phyloP scores from a whole-genome alignment of 2,113 vertebrate genomes.

The Alligator sinensis region DNA sequence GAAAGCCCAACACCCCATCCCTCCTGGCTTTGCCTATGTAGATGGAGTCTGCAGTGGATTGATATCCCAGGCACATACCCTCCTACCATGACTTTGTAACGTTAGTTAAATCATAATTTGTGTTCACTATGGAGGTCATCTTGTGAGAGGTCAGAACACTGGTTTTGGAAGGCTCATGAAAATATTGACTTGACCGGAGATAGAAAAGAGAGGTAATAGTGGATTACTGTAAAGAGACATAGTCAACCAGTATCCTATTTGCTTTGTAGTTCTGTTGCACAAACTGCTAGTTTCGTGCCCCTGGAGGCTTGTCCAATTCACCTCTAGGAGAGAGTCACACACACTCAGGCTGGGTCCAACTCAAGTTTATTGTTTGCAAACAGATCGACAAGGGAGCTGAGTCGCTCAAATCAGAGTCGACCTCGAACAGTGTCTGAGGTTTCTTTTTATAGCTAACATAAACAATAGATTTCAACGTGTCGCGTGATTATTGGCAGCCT shows the following conservation, averaged over 20 bases:
- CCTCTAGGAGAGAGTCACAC: neutral
- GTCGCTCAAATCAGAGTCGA: too few relatives aligned
- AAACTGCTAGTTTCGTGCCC: too few relatives aligned
- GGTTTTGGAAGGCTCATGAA: neutral
- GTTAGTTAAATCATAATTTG: constrained; percentile 6
- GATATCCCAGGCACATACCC: neutral
- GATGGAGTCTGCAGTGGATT: neutral
- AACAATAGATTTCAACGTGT: too few relatives aligned
- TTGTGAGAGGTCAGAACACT: neutral
- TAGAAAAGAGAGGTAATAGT: neutral
- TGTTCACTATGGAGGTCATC: neutral
- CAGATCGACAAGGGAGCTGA: too few relatives aligned
- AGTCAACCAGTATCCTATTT: neutral
- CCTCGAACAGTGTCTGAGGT: too few relatives aligned
- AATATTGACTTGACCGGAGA: neutral
- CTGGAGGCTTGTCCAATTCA: too few relatives aligned
- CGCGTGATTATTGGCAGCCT: too few relatives aligned
- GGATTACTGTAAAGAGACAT: neutral
- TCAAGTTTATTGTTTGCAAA: too few relatives aligned
- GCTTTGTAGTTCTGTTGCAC: constrained; percentile 14
- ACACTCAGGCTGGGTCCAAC: too few relatives aligned
- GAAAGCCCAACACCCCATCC: neutral
- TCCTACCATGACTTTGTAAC: neutral
- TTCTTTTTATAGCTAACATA: too few relatives aligned
- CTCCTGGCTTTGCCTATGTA: neutral